Base-by-base conservation (phyloP, 2,113 vertebrate species). In the Lamprologus sp. region DNA sequence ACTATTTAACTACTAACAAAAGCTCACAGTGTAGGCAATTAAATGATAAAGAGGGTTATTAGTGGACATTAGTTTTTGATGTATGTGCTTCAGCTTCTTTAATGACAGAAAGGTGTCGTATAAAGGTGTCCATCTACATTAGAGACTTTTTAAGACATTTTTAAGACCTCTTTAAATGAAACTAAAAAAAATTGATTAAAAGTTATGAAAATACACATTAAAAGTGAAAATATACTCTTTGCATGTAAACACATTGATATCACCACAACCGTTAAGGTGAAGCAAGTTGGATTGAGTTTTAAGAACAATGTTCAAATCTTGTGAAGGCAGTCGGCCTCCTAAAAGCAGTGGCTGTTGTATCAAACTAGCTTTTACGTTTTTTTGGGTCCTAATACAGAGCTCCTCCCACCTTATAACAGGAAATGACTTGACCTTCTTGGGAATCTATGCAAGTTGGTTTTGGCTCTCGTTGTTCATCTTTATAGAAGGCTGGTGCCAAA, bases 21-120 rank as follows among this genome's bases (percentile, higher is more conserved):
- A 79, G 83, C 81, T 84, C n/a, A 31, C 23, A 68, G 75, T 9
- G 1, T 5, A 31, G 23, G 83, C 82, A 88, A 80, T 87, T 86
- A 88, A 84, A 89, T 63, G 77, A 91, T 90, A 84, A 89, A 55
- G 77, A 89, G 79, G 55, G 63, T 75, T 88, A 85, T 91, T 91
- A 91, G 73, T 40, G 68, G 63, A 65, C 91, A 87, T 83, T 11
- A 68, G 58, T 83, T 88, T 88, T 86, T 33, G 11, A 51, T 80
- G 33, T 31, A 49, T 88, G 65, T 54, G 77, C 79, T 87, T 68
- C 14, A 68, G 60, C 60, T 68, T 68, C 33, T 68, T 37, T 37
- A 42, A 49, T n/a, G 10, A 65, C n/a, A 81, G 53, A 35, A 83
- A 84, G 37, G 49, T 56, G 10, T 12, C 8, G 6, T 28, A 75